Base-by-base conservation (phyloP, 2,888 invertebrate genomes). In the Andrena bicolor region DNA sequence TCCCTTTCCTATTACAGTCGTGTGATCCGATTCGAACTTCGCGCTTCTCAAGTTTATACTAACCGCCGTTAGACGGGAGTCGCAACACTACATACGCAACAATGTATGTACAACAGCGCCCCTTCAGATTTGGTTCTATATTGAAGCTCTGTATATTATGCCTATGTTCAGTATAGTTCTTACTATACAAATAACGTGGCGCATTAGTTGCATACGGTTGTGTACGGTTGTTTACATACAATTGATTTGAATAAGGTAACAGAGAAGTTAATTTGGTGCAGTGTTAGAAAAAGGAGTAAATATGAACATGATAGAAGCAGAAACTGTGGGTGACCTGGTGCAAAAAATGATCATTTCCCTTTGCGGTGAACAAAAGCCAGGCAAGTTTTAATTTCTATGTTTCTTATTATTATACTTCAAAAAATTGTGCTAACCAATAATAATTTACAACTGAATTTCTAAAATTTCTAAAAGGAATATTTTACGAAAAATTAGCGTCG, bases 281-380 rank as follows among this genome's bases (percentile, higher is more conserved):
- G 20, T 58, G 16, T 58, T 61, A 16, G 28, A 51, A 41, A 49
- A 66, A 58, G 10, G 30, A 73, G 41, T 3, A n/a, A 80, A 75
- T 8, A 92, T 92, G 92, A 93, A 89, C 84, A 85, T 86, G 48
- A 65, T 83, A 7, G 93, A 93, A 71, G 86, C 90, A 48, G 93
- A 94, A 78, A 92, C 90, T 30, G 90, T 93, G 5, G 91, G 92
- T 56, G 93, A 94, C 86, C 82, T 93, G 7, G 88, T 93, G 7
- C 93, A 93, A 68, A 93, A 93, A 89, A 89, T 94, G 88, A 90
- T 94, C 68, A 80, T 90, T 60, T 93, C 93, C 5, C 65, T 94
- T 49, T 93, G 93, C 65, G 93, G 94, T 10, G 93, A 93, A 74
- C 93, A 93, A 78, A 93, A 92, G 66, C 92, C 92, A 92, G 94